Conservation (phyloP, 2,888 invertebrate genomes). For the Dryococelus australis region DNA sequence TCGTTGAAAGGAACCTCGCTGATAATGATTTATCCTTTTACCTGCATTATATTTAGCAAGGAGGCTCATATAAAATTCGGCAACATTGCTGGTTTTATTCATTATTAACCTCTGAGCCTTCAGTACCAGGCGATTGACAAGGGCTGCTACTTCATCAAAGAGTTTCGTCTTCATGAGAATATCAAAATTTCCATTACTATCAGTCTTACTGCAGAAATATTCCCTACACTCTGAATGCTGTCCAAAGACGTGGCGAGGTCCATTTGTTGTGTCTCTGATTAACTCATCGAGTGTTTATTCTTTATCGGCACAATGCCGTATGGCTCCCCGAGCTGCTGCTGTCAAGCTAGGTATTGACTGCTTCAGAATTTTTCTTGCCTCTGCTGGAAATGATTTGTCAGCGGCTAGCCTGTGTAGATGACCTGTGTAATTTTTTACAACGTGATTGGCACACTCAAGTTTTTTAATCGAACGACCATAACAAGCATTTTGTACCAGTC, state of each 20-base stretch:
- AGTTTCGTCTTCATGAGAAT: neutral
- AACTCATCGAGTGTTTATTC: neutral
- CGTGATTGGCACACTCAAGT: constrained; percentile 4
- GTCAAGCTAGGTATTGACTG: neutral
- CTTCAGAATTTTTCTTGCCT: neutral
- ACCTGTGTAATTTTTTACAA: neutral
- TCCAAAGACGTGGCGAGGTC: neutral
- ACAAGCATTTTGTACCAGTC: neutral
- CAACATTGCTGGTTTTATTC: neutral
- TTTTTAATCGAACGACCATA: neutral
- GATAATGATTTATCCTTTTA: neutral
- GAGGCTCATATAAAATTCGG: neutral
- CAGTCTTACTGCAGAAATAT: neutral
- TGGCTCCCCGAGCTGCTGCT: no score
- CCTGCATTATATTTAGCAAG: neutral
- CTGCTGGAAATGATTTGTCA: neutral
- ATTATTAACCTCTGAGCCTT: neutral
- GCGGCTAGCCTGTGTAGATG: constrained; percentile 1
- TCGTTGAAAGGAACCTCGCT: neutral
- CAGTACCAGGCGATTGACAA: neutral
- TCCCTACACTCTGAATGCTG: neutral
- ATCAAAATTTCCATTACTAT: neutral
- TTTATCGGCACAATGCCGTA: neutral
- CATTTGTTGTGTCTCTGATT: neutral
- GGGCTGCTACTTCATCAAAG: neutral